Evolutionary conservation across 1,140 invertebrate species (phyloP), one percentile per base, ranked within the genome.

Genomic region (Dinothrombium tinctorium): DNA sequence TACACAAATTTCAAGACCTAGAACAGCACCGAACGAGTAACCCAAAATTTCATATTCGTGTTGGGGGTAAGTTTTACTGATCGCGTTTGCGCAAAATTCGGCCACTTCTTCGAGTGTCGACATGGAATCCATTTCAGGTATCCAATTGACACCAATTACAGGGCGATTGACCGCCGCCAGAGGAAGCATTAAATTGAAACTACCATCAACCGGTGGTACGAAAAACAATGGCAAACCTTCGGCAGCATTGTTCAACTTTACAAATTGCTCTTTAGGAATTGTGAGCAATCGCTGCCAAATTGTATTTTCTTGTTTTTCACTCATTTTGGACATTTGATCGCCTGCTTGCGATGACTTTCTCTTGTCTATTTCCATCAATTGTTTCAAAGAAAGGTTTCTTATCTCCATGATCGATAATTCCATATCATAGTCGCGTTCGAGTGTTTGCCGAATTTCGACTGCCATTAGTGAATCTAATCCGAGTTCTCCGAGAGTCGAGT

Each of bases 391-490:
- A 12, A 46, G 31, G 12, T 43, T 37, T 12, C 42, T 6, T 2
- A 46, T 45, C 17, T 46, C 44, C 8, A 26, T 15, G 11, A 46
- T 14, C 20, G 44, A 23, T 6, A 46, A 21, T 11, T 20, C 12
- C 4, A 46, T 37, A 17, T 46, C 43, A 31, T 48, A 46, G 20
- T 46, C 44, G 12, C 44, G 20, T 32, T 46, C 44, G 9, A 46
- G 33, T 14, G 26, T 24, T 26, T 46, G 44, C 26, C 90, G 92
- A 47, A 95, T 84, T 64, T 95, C 89, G 0, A 89, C 82, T 39
- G 82, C 83, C 86, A 95, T 94, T 25, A 96, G 60, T 0, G 83
- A 90, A 53, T 95, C 89, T 69, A 95, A 81, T 36, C 89, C 89
- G 11, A 95, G 65, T 55, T 95, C 87, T 11, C 78, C 78, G 8